Conservation (phyloP, 2,888 invertebrate genomes). For the Lithophane ornitopus region DNA sequence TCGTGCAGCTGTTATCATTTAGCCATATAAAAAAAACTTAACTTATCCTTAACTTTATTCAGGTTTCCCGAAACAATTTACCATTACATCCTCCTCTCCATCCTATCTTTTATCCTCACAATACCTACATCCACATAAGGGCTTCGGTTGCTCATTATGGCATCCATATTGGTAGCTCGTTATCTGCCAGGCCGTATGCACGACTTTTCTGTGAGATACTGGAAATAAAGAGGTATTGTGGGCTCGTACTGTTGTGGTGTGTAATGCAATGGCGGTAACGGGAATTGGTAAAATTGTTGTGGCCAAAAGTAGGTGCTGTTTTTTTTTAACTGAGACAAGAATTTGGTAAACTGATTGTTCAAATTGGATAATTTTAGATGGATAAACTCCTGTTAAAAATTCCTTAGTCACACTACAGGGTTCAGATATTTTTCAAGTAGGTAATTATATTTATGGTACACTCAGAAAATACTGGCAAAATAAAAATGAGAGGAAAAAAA, state of each 20-base stretch:
- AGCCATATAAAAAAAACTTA: too few relatives aligned
- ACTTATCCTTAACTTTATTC: neutral
- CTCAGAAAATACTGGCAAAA: neutral
- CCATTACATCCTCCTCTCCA: neutral
- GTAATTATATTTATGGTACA: neutral
- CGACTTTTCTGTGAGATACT: conserved; percentile 69
- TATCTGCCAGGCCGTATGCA: conserved; percentile 77
- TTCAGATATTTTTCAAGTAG: too few relatives aligned
- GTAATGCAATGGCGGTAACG: conserved; percentile 44
- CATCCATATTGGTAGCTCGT: conserved; percentile 81
- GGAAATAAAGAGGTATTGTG: conserved; percentile 59
- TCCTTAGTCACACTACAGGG: too few relatives aligned
- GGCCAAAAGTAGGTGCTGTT: neutral
- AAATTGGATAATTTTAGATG: neutral
- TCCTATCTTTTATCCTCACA: conserved; percentile 24
- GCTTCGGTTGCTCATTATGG: conserved; percentile 79
- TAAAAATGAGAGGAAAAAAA: neutral
- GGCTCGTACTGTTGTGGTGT: conserved; percentile 19
- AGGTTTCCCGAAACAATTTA: conserved; percentile 24
- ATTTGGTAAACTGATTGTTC: neutral
- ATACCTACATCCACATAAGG: conserved; percentile 83
- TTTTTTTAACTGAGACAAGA: neutral
- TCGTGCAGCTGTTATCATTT: too few relatives aligned
- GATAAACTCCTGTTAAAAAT: neutral
- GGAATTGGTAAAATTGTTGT: conserved; percentile 21